These are phyloP conservation scores for Acanthacorydalis orientalis DNA, from an alignment of 2,888 invertebrate genomes.

Conservation along the genomic window DNA sequence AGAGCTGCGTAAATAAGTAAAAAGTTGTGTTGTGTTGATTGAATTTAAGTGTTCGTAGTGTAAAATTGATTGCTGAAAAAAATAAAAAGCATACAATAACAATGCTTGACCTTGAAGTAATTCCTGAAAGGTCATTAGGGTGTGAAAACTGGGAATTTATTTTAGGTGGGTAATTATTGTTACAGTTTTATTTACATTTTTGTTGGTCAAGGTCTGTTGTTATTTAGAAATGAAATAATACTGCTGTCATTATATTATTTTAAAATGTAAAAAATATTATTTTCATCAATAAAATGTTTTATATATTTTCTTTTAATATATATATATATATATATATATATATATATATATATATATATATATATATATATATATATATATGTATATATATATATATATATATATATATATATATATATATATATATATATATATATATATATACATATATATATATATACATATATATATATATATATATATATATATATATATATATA, in stretches of 20 bases:
- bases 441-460: too few relatives aligned
- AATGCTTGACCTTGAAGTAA: constrained; percentile 94
- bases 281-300: background rate
- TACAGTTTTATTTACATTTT: constrained; percentile 14
- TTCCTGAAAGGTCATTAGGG: constrained; percentile 88
- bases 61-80: background rate
- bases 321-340: too few relatives aligned
- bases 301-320: background rate
- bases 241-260: too few relatives aligned
- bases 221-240: too few relatives aligned
- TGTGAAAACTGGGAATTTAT: constrained; percentile 98
- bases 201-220: background rate
- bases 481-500: too few relatives aligned
- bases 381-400: too few relatives aligned
- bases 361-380: too few relatives aligned
- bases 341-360: too few relatives aligned
- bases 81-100: constrained; percentile 16
- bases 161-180: constrained; percentile 51
- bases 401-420: too few relatives aligned
- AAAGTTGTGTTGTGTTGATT: background rate
- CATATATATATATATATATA: too few relatives aligned
- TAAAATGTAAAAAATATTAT: too few relatives aligned
- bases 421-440: too few relatives aligned
- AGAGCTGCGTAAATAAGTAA: constrained; percentile 4
- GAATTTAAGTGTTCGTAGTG: background rate